A percentile compares a stretch with the other conserved stretches of the same genome.
These are phyloP conservation scores for Pantelozetes paolii DNA, from an alignment of 2,888 invertebrate genomes.

Conservation along the genomic window DNA sequence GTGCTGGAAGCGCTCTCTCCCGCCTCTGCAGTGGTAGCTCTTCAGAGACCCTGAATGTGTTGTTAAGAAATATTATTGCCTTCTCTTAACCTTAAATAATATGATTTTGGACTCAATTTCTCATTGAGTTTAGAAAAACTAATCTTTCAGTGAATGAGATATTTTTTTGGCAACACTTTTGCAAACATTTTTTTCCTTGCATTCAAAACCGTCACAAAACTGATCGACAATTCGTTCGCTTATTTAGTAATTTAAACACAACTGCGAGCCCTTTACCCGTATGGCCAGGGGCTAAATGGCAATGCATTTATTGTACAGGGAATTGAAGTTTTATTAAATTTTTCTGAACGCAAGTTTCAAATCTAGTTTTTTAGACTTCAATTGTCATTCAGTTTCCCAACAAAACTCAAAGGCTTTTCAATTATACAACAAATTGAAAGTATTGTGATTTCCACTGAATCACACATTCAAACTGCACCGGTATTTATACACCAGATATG, in stretches of 20 bases:
- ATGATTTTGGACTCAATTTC: neutral
- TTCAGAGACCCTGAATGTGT: neutral
- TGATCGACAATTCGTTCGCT: constrained; percentile 25
- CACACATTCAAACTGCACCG: neutral
- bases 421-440: constrained; percentile 8
- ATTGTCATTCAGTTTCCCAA: constrained; percentile 24
- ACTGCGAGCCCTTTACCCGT: constrained; percentile 9
- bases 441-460: constrained; percentile 19
- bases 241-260: constrained; percentile 32
- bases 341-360: neutral
- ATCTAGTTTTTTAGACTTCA: constrained; percentile 19
- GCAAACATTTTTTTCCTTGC: no score
- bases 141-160: neutral
- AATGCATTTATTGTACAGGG: constrained; percentile 29
- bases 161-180: neutral
- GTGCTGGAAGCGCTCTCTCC: constrained; percentile 10
- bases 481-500: no score
- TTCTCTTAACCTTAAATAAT: constrained; percentile 30
- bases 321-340: constrained; percentile 35
- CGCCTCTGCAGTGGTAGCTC: neutral
- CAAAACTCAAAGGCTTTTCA: constrained; percentile 31
- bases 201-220: constrained; percentile 11
- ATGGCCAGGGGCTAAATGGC: neutral
- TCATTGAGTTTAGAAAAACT: neutral
- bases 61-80: constrained; percentile 7